Evolutionary conservation across 2,113 vertebrate genomes (phyloP).

Genomic region (Strigops habroptila): DNA sequence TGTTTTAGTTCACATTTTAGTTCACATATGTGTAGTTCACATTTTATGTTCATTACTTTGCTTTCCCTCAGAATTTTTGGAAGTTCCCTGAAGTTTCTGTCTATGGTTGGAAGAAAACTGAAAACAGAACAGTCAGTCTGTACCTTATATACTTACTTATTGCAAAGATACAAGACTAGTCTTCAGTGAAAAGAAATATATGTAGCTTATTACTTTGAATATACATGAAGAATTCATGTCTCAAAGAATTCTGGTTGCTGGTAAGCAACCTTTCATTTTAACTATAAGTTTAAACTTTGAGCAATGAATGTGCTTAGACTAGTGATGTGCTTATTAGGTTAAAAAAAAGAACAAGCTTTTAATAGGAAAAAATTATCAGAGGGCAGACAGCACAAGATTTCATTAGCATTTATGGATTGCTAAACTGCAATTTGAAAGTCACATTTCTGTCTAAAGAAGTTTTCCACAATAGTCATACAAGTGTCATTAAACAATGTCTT

Average conservation of each 20-base stretch:
- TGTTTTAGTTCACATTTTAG: neutral
- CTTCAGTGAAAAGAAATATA: neutral
- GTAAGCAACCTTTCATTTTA: neutral
- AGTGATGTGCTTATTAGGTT: conserved; percentile 9
- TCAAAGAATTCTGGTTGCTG: neutral
- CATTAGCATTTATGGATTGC: conserved; percentile 33
- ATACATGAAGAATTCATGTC: neutral
- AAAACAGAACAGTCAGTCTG: neutral
- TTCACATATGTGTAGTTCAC: neutral
- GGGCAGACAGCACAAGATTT: neutral
- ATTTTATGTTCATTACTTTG: neutral
- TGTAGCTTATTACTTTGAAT: neutral
- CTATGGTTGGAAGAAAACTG: neutral
- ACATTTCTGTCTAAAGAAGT: neutral
- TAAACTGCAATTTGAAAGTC: conserved; percentile 29
- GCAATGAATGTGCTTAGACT: neutral
- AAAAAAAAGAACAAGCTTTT: conserved; percentile 48
- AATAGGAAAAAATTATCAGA: conserved; percentile 34
- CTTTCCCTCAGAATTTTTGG: neutral
- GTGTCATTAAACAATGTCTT: neutral
- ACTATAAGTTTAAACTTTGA: conserved; percentile 4
- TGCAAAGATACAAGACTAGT: neutral
- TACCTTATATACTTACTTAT: neutral
- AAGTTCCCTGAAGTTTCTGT: neutral
- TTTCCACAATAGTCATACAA: neutral